A percentile compares a stretch with the other conserved stretches of the same genome.
Conservation (phyloP, 2,113 vertebrate genomes). For the Kryptolebias marmoratus region DNA sequence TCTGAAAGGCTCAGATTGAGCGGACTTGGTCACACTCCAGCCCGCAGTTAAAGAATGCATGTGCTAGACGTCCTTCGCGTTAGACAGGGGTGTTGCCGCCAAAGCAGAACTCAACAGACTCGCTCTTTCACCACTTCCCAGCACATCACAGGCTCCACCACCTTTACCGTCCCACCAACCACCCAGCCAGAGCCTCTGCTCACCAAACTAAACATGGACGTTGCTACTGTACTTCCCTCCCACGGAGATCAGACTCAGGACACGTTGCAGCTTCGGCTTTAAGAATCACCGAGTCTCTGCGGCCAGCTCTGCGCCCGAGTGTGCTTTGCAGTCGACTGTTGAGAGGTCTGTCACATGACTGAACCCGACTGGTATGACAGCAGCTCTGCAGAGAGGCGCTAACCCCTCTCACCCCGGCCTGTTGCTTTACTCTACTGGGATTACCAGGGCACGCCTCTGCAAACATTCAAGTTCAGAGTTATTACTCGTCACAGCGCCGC, state of each 20-base stretch:
- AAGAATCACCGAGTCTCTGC: neutral
- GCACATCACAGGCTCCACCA: constrained; percentile 62
- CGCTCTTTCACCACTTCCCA: constrained; percentile 77
- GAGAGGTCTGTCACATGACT: constrained; percentile 39
- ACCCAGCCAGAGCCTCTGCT: constrained; percentile 39
- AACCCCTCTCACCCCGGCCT: constrained; percentile 62
- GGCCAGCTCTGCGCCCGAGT: constrained; percentile 1
- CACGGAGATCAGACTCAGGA: constrained; percentile 15
- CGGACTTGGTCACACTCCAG: constrained; percentile 65
- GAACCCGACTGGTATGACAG: constrained; percentile 48
- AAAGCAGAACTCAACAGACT: constrained; percentile 68
- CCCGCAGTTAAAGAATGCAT: constrained; percentile 60
- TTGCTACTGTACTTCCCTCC: constrained; percentile 26
- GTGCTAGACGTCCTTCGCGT: constrained; percentile 34
- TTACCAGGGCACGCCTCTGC: constrained; percentile 68
- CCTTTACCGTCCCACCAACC: constrained; percentile 58
- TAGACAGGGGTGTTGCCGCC: constrained; percentile 41
- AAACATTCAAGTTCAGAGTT: constrained; percentile 71
- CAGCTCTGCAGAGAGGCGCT: constrained; percentile 51
- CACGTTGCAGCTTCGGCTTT: constrained; percentile 3
- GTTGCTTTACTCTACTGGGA: constrained; percentile 67
- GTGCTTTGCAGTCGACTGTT: constrained; percentile 22
- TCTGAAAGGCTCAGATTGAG: constrained; percentile 77
- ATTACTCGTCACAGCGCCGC: constrained; percentile 61
- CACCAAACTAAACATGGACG: constrained; percentile 54